Evolutionary conservation across 2,797 vertebrate genomes (phyloP).

Genomic region (Tokudaia tokunoshimensis): DNA sequence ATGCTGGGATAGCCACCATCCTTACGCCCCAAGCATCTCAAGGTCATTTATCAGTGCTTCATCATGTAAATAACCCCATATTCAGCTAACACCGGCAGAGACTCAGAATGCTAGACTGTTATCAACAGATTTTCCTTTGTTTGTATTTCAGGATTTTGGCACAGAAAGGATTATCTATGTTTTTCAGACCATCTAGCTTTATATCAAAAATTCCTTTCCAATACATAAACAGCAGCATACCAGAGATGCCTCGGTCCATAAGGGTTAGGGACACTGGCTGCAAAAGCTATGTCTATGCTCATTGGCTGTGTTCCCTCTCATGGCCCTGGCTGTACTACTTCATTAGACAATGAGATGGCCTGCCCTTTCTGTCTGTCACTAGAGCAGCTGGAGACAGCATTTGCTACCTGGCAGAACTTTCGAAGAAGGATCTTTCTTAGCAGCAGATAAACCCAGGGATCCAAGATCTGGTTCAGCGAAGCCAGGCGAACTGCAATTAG

Average conservation of each 20-base stretch:
- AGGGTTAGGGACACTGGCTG: background rate
- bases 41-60: conserved; percentile 45
- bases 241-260: conserved; percentile 74
- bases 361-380: conserved; percentile 89
- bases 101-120: conserved; percentile 35
- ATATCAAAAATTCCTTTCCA: conserved; percentile 27
- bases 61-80: conserved; percentile 17
- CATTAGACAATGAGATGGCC: conserved; percentile 83
- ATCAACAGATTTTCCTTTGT: conserved; percentile 61
- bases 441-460: conserved; percentile 98
- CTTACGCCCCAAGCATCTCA: background rate
- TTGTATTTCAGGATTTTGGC: conserved; percentile 71
- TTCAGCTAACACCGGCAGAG: conserved; percentile 28
- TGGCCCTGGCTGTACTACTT: conserved; percentile 79
- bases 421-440: conserved; percentile 95
- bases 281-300: conserved; percentile 55
- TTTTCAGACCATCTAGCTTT: conserved; percentile 49
- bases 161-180: conserved; percentile 60
- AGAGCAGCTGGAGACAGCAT: conserved; percentile 94
- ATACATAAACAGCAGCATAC: background rate
- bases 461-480: conserved; percentile 98
- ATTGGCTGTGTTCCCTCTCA: conserved; percentile 71
- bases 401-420: conserved; percentile 95
- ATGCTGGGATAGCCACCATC: background rate
- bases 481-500: conserved; percentile 95